A percentile compares a stretch with the other conserved stretches of the same genome.
Conservation (phyloP, 2,113 vertebrate genomes). For the Cebidichthys violaceus region DNA sequence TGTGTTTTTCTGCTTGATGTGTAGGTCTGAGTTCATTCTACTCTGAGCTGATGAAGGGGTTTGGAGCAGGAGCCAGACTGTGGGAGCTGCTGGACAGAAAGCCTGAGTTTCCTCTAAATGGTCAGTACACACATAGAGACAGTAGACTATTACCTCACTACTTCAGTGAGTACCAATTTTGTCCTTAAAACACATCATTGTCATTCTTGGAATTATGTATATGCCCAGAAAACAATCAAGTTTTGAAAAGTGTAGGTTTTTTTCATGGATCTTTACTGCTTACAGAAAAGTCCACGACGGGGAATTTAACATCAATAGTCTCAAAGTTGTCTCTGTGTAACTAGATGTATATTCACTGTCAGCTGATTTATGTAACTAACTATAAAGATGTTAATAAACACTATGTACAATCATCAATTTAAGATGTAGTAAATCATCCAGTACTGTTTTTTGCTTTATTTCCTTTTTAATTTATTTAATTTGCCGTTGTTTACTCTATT, state of each 20-base stretch:
- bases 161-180: not conserved
- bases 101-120: constrained; percentile 89
- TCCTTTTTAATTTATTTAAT: not conserved
- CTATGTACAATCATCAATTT: not conserved
- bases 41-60: constrained; percentile 96
- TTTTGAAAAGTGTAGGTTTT: no score
- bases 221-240: not conserved
- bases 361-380: not conserved
- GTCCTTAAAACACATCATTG: not conserved
- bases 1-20: constrained; percentile 11
- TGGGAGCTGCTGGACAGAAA: constrained; percentile 95
- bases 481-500: not conserved
- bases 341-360: not conserved
- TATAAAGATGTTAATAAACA: no score
- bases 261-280: no score
- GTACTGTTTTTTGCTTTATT: not conserved
- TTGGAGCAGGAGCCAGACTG: constrained; percentile 93
- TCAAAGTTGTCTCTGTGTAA: not conserved
- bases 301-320: not conserved
- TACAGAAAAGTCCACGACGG: no score
- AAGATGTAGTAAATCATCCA: not conserved
- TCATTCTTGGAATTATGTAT: not conserved
- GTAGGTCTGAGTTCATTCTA: constrained; percentile 97
- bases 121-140: constrained; percentile 72
- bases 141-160: not conserved